Conservation (phyloP, 2,888 invertebrate species). For the Elgonia sp. region DNA sequence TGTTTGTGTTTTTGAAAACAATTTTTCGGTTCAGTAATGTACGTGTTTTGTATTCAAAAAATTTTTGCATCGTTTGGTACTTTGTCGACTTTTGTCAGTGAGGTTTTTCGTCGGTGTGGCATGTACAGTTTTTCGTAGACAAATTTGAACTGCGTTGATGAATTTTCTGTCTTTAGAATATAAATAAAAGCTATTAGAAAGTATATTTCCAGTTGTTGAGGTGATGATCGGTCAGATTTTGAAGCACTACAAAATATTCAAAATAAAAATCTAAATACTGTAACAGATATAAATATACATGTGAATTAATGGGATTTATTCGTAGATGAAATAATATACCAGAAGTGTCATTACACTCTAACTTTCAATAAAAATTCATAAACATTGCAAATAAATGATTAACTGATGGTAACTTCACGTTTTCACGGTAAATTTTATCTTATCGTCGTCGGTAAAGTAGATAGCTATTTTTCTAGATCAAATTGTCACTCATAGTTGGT, state of each 20-base stretch:
- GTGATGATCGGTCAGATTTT: slow-evolving; percentile 53
- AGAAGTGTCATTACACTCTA: slow-evolving; percentile 21
- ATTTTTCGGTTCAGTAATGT: neutral
- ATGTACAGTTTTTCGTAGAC: slow-evolving; percentile 8
- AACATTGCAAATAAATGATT: neutral
- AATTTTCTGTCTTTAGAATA: slow-evolving; percentile 8
- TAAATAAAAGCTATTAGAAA: slow-evolving; percentile 3
- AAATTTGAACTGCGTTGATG: neutral
- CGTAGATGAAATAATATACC: slow-evolving; percentile 6
- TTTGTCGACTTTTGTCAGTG: neutral
- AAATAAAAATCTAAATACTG: neutral
- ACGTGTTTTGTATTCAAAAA: neutral
- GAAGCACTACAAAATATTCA: neutral
- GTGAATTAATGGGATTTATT: neutral
- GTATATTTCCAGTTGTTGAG: slow-evolving; percentile 52
- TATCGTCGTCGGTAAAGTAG: neutral
- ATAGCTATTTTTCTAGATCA: neutral
- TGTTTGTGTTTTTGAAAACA: neutral
- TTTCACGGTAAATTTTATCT: neutral
- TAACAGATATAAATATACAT: neutral
- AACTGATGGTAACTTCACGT: slow-evolving; percentile 16
- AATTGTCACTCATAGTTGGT: neutral
- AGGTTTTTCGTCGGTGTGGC: slow-evolving; percentile 23
- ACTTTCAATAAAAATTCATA: neutral
- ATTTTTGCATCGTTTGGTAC: slow-evolving; percentile 20